Evolutionary conservation across 1,140 invertebrate genomes (phyloP).

Genomic region (Wasmannia auropunctata): DNA sequence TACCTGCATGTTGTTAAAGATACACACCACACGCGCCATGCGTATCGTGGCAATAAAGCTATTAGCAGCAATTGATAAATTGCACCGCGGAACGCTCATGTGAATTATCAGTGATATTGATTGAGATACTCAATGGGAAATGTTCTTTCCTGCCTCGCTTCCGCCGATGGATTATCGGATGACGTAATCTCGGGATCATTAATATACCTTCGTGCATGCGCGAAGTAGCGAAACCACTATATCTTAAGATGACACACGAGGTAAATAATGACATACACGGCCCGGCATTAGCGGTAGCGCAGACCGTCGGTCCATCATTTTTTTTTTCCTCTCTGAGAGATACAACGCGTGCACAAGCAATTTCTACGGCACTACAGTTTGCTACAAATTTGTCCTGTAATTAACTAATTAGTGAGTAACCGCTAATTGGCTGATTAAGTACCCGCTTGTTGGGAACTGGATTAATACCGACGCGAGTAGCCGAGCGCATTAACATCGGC

Average conservation of each 20-base stretch:
- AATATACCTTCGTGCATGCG: not conserved
- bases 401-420: constrained; percentile 77
- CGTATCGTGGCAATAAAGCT: constrained; percentile 5
- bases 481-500: constrained; percentile 64
- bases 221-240: not conserved
- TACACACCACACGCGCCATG: not conserved
- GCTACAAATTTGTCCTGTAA: constrained; percentile 75
- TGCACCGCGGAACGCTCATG: not conserved
- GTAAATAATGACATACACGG: constrained; percentile 31
- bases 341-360: constrained; percentile 27
- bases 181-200: constrained; percentile 31
- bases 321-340: constrained; percentile 21
- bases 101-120: constrained; percentile 32
- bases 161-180: constrained; percentile 2
- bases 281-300: constrained; percentile 12
- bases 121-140: not conserved
- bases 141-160: not conserved
- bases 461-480: constrained; percentile 75
- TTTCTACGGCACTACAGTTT: constrained; percentile 31
- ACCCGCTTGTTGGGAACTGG: constrained; percentile 73
- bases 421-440: constrained; percentile 81
- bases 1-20: not conserved
- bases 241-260: constrained; percentile 26
- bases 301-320: constrained; percentile 31
- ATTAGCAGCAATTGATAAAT: constrained; percentile 43